These are phyloP conservation scores for Romanogobio albipinnatus DNA, from an alignment of 2,113 vertebrate species.

Conservation along the genomic window DNA sequence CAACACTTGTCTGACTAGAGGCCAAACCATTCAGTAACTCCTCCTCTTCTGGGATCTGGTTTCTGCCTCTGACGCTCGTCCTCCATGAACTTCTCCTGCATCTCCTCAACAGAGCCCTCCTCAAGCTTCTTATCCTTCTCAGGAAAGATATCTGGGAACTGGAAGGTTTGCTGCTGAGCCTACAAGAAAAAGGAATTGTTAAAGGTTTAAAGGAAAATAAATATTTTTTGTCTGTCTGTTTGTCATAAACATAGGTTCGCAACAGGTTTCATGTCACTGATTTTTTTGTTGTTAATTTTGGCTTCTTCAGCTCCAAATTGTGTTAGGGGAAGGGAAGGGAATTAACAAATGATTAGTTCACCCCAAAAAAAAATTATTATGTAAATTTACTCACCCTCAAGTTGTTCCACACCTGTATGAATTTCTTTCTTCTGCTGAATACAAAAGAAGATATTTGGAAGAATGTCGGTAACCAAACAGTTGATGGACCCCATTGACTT, in stretches of 20 bases:
- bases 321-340: too few species aligned
- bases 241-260: neutral
- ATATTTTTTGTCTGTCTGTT: neutral
- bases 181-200: constrained; percentile 62
- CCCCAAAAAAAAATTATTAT: too few species aligned
- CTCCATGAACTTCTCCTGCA: constrained; percentile 79
- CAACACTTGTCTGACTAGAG: constrained; percentile 73
- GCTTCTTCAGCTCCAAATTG: too few species aligned
- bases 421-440: too few species aligned
- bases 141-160: constrained; percentile 91
- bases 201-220: constrained; percentile 24
- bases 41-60: constrained; percentile 84
- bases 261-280: too few species aligned
- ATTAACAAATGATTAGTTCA: too few species aligned
- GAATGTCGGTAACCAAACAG: too few species aligned
- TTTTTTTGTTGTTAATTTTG: too few species aligned
- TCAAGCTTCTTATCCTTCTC: constrained; percentile 67
- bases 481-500: too few species aligned
- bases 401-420: too few species aligned
- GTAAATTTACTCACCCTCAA: too few species aligned
- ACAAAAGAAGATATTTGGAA: too few species aligned
- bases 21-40: constrained; percentile 89
- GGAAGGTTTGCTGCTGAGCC: constrained; percentile 88
- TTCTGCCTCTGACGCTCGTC: constrained; percentile 79
- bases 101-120: constrained; percentile 72